Percentiles rank a stretch among this genome's conserved stretches.
These are phyloP conservation scores for Octonoba sinensis DNA, from an alignment of 2,888 invertebrate genomes.

Conservation along the genomic window DNA sequence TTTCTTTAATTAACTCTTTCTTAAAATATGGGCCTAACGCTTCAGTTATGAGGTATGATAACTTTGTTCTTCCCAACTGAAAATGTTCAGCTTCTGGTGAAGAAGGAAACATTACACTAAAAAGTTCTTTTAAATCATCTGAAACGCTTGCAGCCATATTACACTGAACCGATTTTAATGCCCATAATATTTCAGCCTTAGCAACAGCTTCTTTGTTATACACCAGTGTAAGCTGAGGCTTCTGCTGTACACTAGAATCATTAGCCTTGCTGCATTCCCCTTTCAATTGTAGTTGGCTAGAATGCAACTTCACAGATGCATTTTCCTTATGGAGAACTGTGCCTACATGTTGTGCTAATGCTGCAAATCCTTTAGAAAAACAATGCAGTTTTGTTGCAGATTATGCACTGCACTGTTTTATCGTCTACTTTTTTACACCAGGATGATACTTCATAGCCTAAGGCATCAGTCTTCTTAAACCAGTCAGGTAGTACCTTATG, in stretches of 20 bases:
- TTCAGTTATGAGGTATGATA: slow-evolving; percentile 24
- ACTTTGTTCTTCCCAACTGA: slow-evolving; percentile 14
- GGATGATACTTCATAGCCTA: not conserved
- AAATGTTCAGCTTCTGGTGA: not conserved
- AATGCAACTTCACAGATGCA: not conserved
- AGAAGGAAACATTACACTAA: slow-evolving; percentile 21
- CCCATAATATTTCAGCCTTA: slow-evolving; percentile 31
- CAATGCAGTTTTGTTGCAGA: not conserved
- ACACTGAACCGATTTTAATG: slow-evolving; percentile 14
- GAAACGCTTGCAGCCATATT: slow-evolving; percentile 11
- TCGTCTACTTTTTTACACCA: not conserved
- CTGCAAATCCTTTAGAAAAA: not conserved
- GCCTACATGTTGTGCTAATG: not conserved
- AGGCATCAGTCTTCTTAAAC: not conserved
- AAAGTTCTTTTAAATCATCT: slow-evolving; percentile 9
- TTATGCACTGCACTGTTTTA: not conserved
- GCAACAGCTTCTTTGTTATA: too few relatives aligned
- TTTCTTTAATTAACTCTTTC: slow-evolving; percentile 6
- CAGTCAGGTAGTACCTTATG: too few relatives aligned
- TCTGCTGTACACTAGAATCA: too few relatives aligned
- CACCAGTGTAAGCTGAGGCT: too few relatives aligned
- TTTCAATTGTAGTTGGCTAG: not conserved
- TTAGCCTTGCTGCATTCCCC: too few relatives aligned
- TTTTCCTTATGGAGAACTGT: not conserved
- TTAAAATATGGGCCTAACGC: slow-evolving; percentile 31